Percentiles rank a stretch among this genome's conserved stretches.
Conservation (phyloP, 2,113 vertebrate genomes). For the Suricata suricatta region DNA sequence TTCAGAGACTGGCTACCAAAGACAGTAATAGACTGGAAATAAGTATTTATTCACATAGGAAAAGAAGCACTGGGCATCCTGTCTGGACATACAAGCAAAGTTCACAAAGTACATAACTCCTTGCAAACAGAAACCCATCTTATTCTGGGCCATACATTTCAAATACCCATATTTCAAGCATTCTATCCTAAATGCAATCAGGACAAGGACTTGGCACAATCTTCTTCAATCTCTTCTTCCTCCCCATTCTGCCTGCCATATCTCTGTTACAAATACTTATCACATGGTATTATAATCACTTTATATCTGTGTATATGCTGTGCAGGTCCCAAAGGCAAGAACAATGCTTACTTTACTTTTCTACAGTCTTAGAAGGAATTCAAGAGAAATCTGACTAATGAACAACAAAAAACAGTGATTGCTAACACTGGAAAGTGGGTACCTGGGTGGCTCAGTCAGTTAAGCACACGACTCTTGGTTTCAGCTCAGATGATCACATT, state of each 20-base stretch:
- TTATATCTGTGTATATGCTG: neutral
- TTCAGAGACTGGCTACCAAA: neutral
- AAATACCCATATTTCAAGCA: neutral
- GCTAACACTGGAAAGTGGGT: neutral
- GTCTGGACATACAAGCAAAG: neutral
- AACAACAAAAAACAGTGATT: neutral
- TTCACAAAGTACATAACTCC: neutral
- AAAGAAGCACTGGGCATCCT: neutral
- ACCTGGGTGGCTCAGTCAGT: too few relatives aligned
- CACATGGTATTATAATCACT: neutral
- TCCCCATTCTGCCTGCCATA: neutral
- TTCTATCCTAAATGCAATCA: neutral
- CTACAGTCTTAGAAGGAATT: neutral
- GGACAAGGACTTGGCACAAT: neutral
- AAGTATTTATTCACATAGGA: neutral
- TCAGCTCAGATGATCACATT: too few relatives aligned
- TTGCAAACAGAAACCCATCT: neutral
- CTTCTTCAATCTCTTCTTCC: neutral
- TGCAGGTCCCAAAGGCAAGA: neutral
- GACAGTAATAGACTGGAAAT: neutral
- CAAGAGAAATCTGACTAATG: neutral
- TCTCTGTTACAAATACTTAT: neutral
- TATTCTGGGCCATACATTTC: neutral
- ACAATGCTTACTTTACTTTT: neutral
- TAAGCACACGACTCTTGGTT: too few relatives aligned